Percentiles rank a stretch among this genome's conserved stretches.
Conservation (phyloP, 2,888 invertebrate genomes). For the Drosophila hamatofila region DNA sequence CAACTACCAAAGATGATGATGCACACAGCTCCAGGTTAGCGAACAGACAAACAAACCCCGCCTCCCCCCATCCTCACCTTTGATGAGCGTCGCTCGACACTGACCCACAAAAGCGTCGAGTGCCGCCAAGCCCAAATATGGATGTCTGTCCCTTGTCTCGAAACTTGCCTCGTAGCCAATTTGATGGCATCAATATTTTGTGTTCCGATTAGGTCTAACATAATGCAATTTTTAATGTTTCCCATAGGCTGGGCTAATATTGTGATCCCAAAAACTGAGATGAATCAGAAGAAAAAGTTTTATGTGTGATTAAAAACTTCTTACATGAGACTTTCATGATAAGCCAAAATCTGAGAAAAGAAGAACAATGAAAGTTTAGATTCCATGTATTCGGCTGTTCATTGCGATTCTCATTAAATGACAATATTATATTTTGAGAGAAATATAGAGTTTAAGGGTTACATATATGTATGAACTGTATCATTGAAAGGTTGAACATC, state of each 20-base stretch:
- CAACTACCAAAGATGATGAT: constrained; percentile 70
- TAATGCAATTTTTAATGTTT: constrained; percentile 21
- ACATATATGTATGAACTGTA: neutral
- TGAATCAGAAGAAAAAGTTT: constrained; percentile 1
- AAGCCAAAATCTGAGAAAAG: neutral
- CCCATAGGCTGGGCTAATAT: neutral
- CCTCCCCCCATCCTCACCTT: neutral
- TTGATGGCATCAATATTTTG: constrained; percentile 52
- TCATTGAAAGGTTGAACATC: constrained; percentile 1
- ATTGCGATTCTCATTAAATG: neutral
- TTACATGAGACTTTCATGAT: neutral
- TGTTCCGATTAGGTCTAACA: constrained; percentile 37
- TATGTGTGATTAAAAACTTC: neutral
- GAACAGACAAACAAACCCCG: constrained; percentile 15
- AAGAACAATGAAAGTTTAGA: neutral
- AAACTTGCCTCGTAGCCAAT: constrained; percentile 41
- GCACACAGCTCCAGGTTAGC: constrained; percentile 43
- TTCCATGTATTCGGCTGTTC: no score
- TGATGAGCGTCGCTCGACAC: constrained; percentile 45
- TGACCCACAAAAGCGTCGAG: constrained; percentile 62
- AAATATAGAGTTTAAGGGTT: neutral
- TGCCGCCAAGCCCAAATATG: constrained; percentile 48
- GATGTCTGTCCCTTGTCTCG: constrained; percentile 34
- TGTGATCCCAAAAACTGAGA: no score
- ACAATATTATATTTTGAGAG: neutral